Evolutionary conservation across 2,888 invertebrate genomes (phyloP), one percentile per base, ranked within the genome.

Genomic region (Eupithecia inturbata): DNA sequence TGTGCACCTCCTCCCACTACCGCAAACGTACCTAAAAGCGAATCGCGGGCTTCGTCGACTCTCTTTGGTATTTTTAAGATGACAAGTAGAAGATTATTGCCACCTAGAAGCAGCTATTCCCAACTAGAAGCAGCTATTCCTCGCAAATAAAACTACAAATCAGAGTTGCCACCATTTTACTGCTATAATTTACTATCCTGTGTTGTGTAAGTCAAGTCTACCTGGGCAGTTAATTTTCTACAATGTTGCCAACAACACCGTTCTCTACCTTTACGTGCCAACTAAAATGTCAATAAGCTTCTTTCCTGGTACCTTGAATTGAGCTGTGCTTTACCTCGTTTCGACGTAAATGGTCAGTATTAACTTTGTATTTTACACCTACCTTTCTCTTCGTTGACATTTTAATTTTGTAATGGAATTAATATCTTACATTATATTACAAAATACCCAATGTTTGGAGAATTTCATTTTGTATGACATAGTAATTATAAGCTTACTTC

Each of bases 211-310:
- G 19, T 31, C 31, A 31, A 31, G 62, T 31, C 19, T 39, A 22
- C 26, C 57, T 41, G 41, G 28, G 33, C 26, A 68, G 72, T 72
- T 67, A 71, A 69, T 75, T 75, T 72, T 70, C 64, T 67, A 33
- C 73, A 73, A 66, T 75, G 75, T 77, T 79, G 69, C 73, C 67
- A 72, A 63, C 70, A 53, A 72, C 73, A 64, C 70, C 75, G 71
- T 64, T 70, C 71, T 36, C 67, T 66, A 26, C 67, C 68, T 76
- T 74, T 68, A 76, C 31, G 72, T 73, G 71, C 78, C 70, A 75
- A 75, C 71, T 66, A 75, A 76, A 75, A 78, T 77, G 72, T 71
- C 77, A 77, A 76, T 74, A 73, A 76, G 76, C 72, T 77, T 66
- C 73, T 73, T 78, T 77, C 74, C 60, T 31, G 57, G 68, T 69